Base-by-base conservation (phyloP, 2,888 invertebrate species). In the Tipula confusa region DNA sequence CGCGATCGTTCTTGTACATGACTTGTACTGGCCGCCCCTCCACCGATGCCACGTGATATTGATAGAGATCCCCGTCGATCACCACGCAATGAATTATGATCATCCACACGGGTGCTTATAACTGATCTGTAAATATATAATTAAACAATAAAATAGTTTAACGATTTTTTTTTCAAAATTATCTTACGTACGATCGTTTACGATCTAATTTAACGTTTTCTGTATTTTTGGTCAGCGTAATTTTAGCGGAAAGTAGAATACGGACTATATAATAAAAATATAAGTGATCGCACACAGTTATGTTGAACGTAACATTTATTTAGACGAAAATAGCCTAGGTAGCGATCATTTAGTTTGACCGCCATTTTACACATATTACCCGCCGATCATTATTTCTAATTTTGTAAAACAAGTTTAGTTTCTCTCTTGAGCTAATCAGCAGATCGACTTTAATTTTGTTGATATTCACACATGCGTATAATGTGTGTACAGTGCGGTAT, bases 51-150 rank as follows among this genome's bases (percentile, higher is more conserved):
- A n/a, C 80, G 80, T n/a, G 80, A 29, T 29, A 79, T 1, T 79
- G 28, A 9, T 43, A 31, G 15, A 84, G 89, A 89, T 86, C 89
- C 89, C 48, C 88, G 87, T 13, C 48, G 79, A 79, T 82, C 31
- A 11, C 84, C 31, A 11, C 84, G 84, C 13, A 83, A 43, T 33
- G 84, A 83, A 24, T 28, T 83, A 18, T 89, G 89, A 87, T 89
- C 89, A 87, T 90, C 90, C 83, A 89, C 86, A 83, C 88, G 89
- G 85, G 89, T 88, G 83, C 87, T 89, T 82, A 87, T 87, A 84
- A 88, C 86, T 84, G 89, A 90, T 86, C 89, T 89, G 80, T n/a
- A 80, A 79, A n/a, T 29, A 9, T n/a, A n/a, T n/a, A n/a, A 80
- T 29, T 7, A 80, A 29, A 80, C 15, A 64, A 43, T 31, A n/a